Base-by-base conservation (phyloP, 1,140 invertebrate species). In the Bombus pyrosoma region DNA sequence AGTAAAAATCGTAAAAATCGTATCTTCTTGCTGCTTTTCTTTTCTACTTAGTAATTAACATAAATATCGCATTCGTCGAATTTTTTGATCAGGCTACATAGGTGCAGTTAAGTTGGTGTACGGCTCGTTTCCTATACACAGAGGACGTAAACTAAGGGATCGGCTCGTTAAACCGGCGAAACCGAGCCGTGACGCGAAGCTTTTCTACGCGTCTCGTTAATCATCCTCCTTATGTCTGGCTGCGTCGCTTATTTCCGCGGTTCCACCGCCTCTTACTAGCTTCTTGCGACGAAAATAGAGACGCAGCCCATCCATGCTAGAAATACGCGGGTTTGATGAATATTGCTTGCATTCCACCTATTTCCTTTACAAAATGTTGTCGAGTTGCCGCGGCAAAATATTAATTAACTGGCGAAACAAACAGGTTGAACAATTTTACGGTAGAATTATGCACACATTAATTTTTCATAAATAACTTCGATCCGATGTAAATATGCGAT, bases 281-380 rank as follows among this genome's bases (percentile, higher is more conserved):
- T 57, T 43, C 41, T 34, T 13, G 79, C 57, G 81, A 90, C 90
- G 77, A 86, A 93, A 93, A 93, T 94, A 93, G 93, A 91, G 78
- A 66, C 88, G 75, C 73, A 74, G 68, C 74, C 81, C 85, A 89
- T 75, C 83, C 76, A 86, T 47, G 80, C 85, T 77, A 78, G 77
- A 89, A 87, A 87, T 88, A 87, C 73, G 68, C 68, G 59, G 68
- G 43, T 76, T 83, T 73, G 77, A 66, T 39, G 47, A 68, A 74
- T 69, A 41, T 37, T 34, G 32, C 15, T 37, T 32, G 81, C 74
- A 78, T 87, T 64, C 59, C 75, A 74, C 66, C 68, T 64, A 39
- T 86, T 79, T 76, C 41, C 34, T 74, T 64, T 22, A 4, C 64
- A 10, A 37, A 34, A 22, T 66, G 47, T 34, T 66, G 37, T 3